Evolutionary conservation across 1,140 invertebrate genomes (phyloP).

Genomic region (Hyposmocoma kahamanoa): DNA sequence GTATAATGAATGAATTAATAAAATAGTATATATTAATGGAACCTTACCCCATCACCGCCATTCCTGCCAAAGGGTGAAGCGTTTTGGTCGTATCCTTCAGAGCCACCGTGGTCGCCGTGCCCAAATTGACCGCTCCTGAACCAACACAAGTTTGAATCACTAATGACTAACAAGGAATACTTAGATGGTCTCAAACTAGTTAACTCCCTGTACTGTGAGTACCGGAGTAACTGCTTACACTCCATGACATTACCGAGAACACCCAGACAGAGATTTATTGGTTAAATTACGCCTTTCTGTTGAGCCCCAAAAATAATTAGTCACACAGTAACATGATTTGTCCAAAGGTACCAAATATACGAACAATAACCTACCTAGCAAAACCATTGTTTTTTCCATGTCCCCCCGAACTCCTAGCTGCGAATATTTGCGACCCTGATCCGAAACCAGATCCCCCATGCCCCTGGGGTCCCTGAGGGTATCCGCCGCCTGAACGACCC

Average conservation of each 20-base stretch:
- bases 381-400: conserved; percentile 18
- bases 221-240: no score
- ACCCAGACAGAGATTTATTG: no score
- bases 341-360: no score
- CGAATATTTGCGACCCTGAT: conserved; percentile 32
- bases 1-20: no score
- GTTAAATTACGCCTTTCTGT: no score
- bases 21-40: background rate
- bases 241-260: no score
- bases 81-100: conserved; percentile 36
- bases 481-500: background rate
- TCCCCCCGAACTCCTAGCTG: conserved; percentile 28
- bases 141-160: no score
- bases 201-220: no score
- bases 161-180: no score
- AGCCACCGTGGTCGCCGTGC: conserved; percentile 15
- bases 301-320: no score
- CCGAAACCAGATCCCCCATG: background rate
- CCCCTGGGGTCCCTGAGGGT: background rate
- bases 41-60: background rate
- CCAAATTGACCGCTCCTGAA: conserved; percentile 21
- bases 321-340: no score
- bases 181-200: no score
- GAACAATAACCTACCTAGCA: conserved; percentile 26
- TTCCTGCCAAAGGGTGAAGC: conserved; percentile 27